Percentiles rank a stretch among this genome's conserved stretches.
Conservation (phyloP, 2,888 invertebrate genomes). For the Chorisops tibialis region DNA sequence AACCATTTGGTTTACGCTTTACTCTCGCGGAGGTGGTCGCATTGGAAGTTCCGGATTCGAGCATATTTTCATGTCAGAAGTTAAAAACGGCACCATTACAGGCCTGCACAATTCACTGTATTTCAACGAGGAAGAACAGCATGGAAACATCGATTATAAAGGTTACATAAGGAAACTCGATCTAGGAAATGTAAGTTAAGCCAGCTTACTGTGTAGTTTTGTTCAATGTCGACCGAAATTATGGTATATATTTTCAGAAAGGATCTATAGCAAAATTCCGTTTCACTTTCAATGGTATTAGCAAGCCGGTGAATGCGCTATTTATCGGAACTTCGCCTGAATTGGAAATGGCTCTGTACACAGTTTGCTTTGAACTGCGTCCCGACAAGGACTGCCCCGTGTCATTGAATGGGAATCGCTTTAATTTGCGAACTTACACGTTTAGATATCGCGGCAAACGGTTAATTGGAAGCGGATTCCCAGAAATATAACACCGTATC, state of each 20-base stretch:
- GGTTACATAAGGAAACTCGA: conserved; percentile 72
- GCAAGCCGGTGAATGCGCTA: conserved; percentile 74
- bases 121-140: conserved; percentile 72
- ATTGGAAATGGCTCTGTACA: conserved; percentile 85
- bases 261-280: conserved; percentile 71
- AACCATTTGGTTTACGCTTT: conserved; percentile 76
- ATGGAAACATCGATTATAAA: conserved; percentile 69
- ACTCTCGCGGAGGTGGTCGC: conserved; percentile 73
- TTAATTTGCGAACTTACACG: conserved; percentile 71
- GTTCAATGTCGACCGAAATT: conserved; percentile 38
- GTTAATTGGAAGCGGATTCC: conserved; percentile 77
- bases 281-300: conserved; percentile 65
- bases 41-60: conserved; percentile 90
- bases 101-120: conserved; percentile 92
- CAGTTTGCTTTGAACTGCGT: conserved; percentile 77
- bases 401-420: conserved; percentile 65
- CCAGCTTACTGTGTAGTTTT: background rate
- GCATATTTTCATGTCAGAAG: conserved; percentile 86
- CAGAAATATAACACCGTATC: conserved; percentile 56
- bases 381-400: conserved; percentile 72
- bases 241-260: conserved; percentile 64
- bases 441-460: conserved; percentile 73
- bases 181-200: conserved; percentile 65
- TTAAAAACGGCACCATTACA: conserved; percentile 71
- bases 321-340: conserved; percentile 88